Base-by-base conservation (phyloP, 2,113 vertebrate species). In the Trichomycterus rosablanca region DNA sequence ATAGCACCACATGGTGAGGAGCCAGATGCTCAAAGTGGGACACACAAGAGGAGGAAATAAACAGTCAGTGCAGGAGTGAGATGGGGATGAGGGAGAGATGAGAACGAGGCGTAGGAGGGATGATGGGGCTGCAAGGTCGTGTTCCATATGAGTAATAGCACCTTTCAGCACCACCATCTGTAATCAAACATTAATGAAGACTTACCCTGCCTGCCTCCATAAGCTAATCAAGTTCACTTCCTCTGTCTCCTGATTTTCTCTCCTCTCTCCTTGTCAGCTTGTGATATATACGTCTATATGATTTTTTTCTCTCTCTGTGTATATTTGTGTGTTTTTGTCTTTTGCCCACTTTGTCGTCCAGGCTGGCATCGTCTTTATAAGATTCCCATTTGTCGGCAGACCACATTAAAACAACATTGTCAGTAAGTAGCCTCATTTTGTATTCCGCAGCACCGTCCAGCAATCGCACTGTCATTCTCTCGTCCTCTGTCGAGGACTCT, bases 141-240 rank as follows among this genome's bases (percentile, higher is more conserved):
- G 49, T 55, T 70, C 50, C 16, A 34, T 60, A 49, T 54, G 42
- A 64, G 48, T 64, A 59, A 70, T 57, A 28, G 61, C 42, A 45
- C 32, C 26, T 24, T 48, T 70, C 48, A 40, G 61, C 49, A 10
- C 30, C 34, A 6, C 61, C 34, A 58, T 54, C 68, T 60, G 62
- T 45, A 65, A 56, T 65, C 68, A 49, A 65, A 60, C 61, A 55
- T 60, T 56, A 34, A 64, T 65, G 62, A 66, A 43, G 34, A 60
- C 45, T 49, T 5, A n/a, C 23, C 20, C 37, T 53, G 37, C 42
- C 48, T 59, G 52, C 26, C 50, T 63, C 48, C 24, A 48, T 37
- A 69, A 39, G 45, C 40, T 40, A 20, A 60, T 60, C 42, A 60
- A 54, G 45, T 11, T n/a, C 37, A 2, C 14, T 20, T 49, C 50